A percentile compares a stretch with the other conserved stretches of the same genome.
phyloP scores from a whole-genome alignment of 2,797 vertebrate genomes.

The Eulemur rubriventer region DNA sequence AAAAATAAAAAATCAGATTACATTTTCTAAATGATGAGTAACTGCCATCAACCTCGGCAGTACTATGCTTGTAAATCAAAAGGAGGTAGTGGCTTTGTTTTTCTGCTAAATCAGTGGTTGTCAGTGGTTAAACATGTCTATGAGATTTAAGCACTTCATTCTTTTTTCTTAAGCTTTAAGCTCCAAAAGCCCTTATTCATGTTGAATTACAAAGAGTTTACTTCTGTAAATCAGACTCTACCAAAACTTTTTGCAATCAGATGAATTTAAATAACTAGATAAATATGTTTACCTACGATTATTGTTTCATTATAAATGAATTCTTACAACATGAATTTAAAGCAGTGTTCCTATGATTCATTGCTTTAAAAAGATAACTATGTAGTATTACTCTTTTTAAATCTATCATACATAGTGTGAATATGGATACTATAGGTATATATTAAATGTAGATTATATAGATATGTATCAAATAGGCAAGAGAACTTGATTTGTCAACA shows the following conservation, averaged over 20 bases:
- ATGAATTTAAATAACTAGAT: background rate
- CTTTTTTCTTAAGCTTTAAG: background rate
- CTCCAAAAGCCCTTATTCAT: background rate
- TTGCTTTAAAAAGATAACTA: background rate
- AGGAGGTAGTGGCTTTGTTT: slow-evolving; percentile 49
- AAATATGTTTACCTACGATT: background rate
- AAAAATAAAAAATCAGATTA: slow-evolving; percentile 80
- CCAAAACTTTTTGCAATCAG: background rate
- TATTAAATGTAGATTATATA: background rate
- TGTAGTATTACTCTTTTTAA: background rate
- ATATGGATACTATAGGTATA: background rate
- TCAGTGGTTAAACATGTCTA: slow-evolving; percentile 60
- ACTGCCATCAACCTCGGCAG: slow-evolving; percentile 54
- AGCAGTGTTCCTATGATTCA: background rate
- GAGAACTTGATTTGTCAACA: background rate
- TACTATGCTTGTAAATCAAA: slow-evolving; percentile 62
- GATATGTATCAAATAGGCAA: background rate
- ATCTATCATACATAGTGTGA: background rate
- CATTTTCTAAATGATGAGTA: slow-evolving; percentile 79
- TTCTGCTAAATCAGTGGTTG: slow-evolving; percentile 59
- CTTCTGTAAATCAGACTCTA: background rate
- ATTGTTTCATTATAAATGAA: background rate
- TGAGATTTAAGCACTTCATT: background rate
- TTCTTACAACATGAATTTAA: background rate
- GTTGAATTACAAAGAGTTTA: background rate